These are phyloP conservation scores for Melieria picta DNA, from an alignment of 2,888 invertebrate genomes.

Conservation along the genomic window DNA sequence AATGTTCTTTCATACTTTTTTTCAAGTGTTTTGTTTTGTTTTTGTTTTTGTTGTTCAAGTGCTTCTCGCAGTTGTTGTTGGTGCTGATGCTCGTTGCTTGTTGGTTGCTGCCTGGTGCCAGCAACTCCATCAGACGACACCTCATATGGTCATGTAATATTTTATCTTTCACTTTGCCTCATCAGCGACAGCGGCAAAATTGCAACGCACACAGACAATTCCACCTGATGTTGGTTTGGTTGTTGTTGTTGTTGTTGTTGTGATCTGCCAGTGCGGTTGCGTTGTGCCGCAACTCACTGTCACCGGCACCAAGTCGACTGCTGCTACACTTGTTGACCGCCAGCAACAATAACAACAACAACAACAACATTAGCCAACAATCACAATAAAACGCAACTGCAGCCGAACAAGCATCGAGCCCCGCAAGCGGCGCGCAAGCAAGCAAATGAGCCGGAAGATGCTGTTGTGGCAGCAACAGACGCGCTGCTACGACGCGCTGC, in stretches of 20 bases:
- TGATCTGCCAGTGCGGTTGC: constrained; percentile 47
- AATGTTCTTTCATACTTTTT: constrained; percentile 43
- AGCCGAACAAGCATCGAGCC: not conserved
- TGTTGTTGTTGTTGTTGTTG: constrained; percentile 38
- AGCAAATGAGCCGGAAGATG: constrained; percentile 33
- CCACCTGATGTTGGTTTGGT: not conserved
- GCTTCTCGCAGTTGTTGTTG: not conserved
- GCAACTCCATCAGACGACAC: constrained; percentile 50
- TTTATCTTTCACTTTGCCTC: constrained; percentile 32
- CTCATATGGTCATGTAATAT: constrained; percentile 44
- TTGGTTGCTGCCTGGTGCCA: constrained; percentile 26
- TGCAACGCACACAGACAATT: constrained; percentile 11
- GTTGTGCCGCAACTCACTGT: not conserved
- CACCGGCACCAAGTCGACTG: not conserved
- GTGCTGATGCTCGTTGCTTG: not conserved
- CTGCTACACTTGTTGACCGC: not conserved
- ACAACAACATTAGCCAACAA: not conserved
- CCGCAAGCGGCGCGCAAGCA: constrained; percentile 22
- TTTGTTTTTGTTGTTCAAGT: not conserved
- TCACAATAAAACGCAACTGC: not conserved
- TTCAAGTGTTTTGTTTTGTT: not conserved
- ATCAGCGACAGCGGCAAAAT: constrained; percentile 28
- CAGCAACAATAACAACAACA: not conserved
- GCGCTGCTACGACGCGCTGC: not conserved
- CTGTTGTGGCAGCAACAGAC: constrained; percentile 17